Base-by-base conservation (phyloP, 2,888 invertebrate species). In the Exocentrus adspersus region DNA sequence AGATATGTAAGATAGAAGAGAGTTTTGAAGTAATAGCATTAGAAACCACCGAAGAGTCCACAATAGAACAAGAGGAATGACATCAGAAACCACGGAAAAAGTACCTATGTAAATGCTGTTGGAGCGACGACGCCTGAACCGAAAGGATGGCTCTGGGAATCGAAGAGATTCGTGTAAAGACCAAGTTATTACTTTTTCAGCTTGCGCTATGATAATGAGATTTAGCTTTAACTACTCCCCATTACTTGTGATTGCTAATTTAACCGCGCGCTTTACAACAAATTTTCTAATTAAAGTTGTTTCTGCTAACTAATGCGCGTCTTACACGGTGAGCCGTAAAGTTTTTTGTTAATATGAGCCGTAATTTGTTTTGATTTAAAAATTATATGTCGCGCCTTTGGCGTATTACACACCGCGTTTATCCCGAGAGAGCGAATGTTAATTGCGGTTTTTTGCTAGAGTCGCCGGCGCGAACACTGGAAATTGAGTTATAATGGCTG, bases 291-390 rank as follows among this genome's bases (percentile, higher is more conserved):
- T 24, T 48, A 24, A 48, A 48, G 48, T 48, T 21, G n/a, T 12
- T 16, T 24, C 48, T 24, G 16, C 45, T 10, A 24, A 48, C 21
- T 46, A 46, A 46, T 28, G 28, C 24, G 21, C 12, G 28, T 48
- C n/a, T 14, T 24, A 24, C 28, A 48, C 16, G 14, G 20, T 9
- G 28, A 0, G 43, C 20, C 16, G 43, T 24, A 24, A 21, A 48
- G 12, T 21, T 48, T 48, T 48, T 48, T 48, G 14, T 7, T 21
- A 9, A 14, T 28, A 28, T 14, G 28, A 48, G 16, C n/a, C 7
- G 12, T 48, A 48, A 48, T 2, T 48, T 24, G 48, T 48, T 28
- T 48, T 48, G 16, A 48, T 48, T 48, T 48, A 48, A 48, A 28
- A 48, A 16, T 21, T 6, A 12, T 37, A 37, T 28, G 24, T 48